Evolutionary conservation across 2,113 vertebrate genomes (phyloP).

Genomic region (Xerus inauris): DNA sequence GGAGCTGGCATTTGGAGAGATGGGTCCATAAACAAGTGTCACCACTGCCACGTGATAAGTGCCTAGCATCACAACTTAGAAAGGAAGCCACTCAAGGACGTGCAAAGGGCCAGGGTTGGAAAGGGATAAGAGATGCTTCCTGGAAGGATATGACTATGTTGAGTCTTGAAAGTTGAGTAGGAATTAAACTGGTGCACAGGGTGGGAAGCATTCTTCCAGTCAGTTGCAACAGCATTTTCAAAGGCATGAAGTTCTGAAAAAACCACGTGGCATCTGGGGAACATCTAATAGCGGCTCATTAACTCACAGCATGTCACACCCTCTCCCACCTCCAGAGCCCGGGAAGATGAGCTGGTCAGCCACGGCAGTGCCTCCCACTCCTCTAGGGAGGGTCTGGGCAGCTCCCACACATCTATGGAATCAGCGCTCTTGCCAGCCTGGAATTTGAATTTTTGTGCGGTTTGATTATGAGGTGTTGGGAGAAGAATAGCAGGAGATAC

Average conservation of each 20-base stretch:
- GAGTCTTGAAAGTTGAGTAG: not conserved
- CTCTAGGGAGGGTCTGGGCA: not conserved
- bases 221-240: not conserved
- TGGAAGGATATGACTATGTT: not conserved
- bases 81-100: not conserved
- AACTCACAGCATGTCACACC: rapidly evolving
- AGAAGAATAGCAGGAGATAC: not conserved
- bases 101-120: not conserved
- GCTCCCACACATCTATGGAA: not conserved
- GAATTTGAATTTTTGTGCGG: not conserved
- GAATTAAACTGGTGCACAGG: not conserved
- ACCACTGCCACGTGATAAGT: rapidly evolving
- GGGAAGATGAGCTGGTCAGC: not conserved
- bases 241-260: not conserved
- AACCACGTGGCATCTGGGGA: not conserved
- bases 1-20: not conserved
- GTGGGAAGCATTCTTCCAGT: not conserved
- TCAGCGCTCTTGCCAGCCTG: not conserved
- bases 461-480: not conserved
- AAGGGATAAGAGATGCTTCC: not conserved
- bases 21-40: not conserved
- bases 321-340: not conserved
- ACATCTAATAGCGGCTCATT: not conserved
- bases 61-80: not conserved
- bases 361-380: not conserved